phyloP scores from a whole-genome alignment of 2,113 vertebrate species.

The Lampris megalopsis region DNA sequence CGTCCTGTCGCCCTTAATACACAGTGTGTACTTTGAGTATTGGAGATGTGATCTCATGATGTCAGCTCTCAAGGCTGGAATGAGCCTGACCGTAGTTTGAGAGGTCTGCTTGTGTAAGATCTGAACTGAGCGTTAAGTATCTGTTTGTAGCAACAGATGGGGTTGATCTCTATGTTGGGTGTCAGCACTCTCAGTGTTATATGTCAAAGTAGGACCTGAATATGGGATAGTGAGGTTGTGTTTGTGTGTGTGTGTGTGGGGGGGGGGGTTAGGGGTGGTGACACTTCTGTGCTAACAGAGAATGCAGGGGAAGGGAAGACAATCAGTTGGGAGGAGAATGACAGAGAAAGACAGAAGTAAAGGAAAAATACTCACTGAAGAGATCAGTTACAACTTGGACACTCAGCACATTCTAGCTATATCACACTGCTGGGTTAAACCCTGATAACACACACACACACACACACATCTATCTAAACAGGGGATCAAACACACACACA shows the following conservation, averaged over 20 bases:
- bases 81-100: too few species aligned
- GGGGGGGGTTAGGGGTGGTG: conserved; percentile 4
- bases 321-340: background rate
- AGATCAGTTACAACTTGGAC: conserved; percentile 44
- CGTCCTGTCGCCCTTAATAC: too few species aligned
- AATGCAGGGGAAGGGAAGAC: background rate
- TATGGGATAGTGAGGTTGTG: background rate
- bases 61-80: too few species aligned
- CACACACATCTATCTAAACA: background rate
- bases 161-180: background rate
- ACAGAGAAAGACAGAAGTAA: conserved; percentile 41
- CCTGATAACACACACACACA: background rate
- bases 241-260: conserved; percentile 10
- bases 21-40: too few species aligned
- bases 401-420: conserved; percentile 58
- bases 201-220: background rate
- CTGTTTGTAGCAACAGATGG: too few species aligned
- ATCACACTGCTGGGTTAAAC: background rate
- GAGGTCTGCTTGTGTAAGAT: too few species aligned
- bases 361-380: background rate
- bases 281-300: conserved; percentile 9
- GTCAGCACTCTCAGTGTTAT: background rate
- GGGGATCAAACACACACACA: conserved; percentile 16
- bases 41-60: too few species aligned
- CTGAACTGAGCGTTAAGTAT: too few species aligned